Base-by-base conservation (phyloP, 2,888 invertebrate species). In the Pediacus dermestoides region DNA sequence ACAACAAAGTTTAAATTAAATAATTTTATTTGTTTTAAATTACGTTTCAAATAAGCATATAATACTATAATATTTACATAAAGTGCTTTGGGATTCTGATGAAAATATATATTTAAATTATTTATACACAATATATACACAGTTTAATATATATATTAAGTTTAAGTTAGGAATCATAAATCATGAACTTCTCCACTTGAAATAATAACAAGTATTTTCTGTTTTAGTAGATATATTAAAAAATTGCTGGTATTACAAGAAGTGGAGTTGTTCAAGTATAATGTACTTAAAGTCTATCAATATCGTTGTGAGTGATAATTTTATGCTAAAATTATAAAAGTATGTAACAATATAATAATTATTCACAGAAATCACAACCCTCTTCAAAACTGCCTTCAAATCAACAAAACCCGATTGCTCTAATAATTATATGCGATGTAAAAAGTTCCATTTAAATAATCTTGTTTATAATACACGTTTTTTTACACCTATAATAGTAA, bases 1-100 rank as follows among this genome's bases (percentile, higher is more conserved):
- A 23, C 23, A 23, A n/a, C n/a, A 23, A 23, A 9, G 10, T 23
- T 28, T 15, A 22, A 33, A 33, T 33, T 33, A 33, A 33, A 33
- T 33, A 33, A 16, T 16, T 33, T 13, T 33, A 33, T 22, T 33
- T 22, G 22, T 18, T 33, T 52, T 58, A 60, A 64, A 58, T 63
- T 59, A 64, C 60, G 53, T 58, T 39, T 52, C 46, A 60, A 61
- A 55, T 62, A 66, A 66, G 65, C 66, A 62, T 57, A 58, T 57
- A 57, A 56, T 61, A 53, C 52, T 63, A 60, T 23, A 9, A n/a
- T 23, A 23, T 58, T 35, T 62, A 62, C 60, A 60, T 52, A 64
- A 60, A 56, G 64, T 66, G 66, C 68, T 68, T 68, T 67, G 65
- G 64, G 64, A 63, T 64, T 55, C 51, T 58, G 60, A 57, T 60